Evolutionary conservation across 2,113 vertebrate genomes (phyloP).

Genomic region (Microcebus jonahi): DNA sequence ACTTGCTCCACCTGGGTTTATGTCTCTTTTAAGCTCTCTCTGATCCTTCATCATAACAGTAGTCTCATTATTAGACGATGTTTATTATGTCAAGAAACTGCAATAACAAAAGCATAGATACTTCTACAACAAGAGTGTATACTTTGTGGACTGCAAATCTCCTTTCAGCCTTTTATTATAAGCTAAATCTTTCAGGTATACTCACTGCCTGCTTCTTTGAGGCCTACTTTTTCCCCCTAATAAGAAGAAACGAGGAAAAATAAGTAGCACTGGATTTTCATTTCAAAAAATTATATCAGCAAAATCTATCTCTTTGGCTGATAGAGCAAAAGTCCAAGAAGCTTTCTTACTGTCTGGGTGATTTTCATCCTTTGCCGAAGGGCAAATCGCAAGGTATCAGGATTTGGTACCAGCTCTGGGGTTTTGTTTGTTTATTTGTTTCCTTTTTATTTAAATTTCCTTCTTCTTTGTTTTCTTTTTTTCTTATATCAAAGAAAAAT

Average conservation of each 20-base stretch:
- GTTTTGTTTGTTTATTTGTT: not conserved
- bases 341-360: not conserved
- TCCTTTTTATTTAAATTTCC: too few relatives aligned
- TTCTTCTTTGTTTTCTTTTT: fast-evolving
- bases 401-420: not conserved
- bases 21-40: not conserved
- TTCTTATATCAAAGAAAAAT: not conserved
- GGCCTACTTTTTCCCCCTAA: not conserved
- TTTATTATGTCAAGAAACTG: not conserved
- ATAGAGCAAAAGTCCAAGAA: not conserved
- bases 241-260: not conserved
- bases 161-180: not conserved
- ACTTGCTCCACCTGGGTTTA: fast-evolving
- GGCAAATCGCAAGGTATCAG: not conserved
- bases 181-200: not conserved
- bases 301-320: not conserved
- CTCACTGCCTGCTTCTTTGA: not conserved
- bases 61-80: not conserved
- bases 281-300: not conserved
- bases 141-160: not conserved
- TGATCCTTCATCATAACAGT: too few relatives aligned
- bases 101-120: not conserved
- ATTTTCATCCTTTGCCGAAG: not conserved
- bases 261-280: not conserved
- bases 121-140: not conserved